Evolutionary conservation across 2,113 vertebrate species (phyloP).

Genomic region (Chloroceryle aenea): DNA sequence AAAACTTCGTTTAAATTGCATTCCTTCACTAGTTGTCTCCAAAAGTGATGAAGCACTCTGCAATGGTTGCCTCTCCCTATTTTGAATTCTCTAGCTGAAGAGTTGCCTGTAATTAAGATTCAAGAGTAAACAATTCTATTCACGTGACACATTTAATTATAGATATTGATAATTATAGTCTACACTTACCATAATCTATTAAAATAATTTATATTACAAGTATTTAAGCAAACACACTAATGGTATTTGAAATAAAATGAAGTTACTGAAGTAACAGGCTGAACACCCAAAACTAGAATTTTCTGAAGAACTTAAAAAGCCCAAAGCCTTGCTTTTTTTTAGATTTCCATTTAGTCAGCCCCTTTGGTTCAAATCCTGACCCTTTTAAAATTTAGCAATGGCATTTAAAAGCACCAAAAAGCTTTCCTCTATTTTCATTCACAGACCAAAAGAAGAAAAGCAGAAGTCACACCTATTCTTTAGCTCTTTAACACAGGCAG

Average conservation of each 20-base stretch:
- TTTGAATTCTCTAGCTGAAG: conserved; percentile 42
- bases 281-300: neutral
- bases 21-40: neutral
- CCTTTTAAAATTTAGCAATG: neutral
- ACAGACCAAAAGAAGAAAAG: neutral
- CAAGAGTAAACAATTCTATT: conserved; percentile 58
- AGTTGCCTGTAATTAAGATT: conserved; percentile 57
- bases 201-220: conserved; percentile 49
- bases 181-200: conserved; percentile 21
- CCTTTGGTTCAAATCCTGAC: neutral
- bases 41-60: neutral
- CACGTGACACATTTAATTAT: conserved; percentile 46
- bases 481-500: neutral
- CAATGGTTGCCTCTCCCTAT: conserved; percentile 21
- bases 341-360: neutral
- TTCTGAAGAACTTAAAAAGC: neutral
- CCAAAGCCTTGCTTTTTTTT: neutral
- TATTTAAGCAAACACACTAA: conserved; percentile 17
- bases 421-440: neutral
- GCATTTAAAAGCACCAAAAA: neutral
- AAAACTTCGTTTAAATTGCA: neutral
- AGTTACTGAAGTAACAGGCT: neutral
- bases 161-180: conserved; percentile 40
- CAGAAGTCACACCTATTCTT: neutral
- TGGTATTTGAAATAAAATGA: neutral